Base-by-base conservation (phyloP, 1,140 invertebrate species). In the Harpegnathos saltator region DNA sequence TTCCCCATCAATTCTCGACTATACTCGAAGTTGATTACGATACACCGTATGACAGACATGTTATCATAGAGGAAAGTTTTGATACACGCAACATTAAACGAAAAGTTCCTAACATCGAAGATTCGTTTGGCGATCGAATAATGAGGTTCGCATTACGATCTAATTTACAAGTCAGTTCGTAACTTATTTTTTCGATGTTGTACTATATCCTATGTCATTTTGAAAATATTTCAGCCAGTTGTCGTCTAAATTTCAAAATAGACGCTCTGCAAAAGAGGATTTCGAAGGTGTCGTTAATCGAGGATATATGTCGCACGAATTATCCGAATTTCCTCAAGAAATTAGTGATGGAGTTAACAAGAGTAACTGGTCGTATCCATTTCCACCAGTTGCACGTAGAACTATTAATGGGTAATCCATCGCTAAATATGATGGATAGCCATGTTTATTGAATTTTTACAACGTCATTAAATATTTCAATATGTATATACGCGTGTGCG, bases 21-120 rank as follows among this genome's bases (percentile, higher is more conserved):
- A 97, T 98, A 69, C 93, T 99, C 56, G 98, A 99, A 92, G 97
- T 99, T 17, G 98, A 99, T 93, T 98, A 98, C 91, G 98, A 98
- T 90, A 99, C 98, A 0, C 98, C 98, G 0, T 98, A 98, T 86
- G 98, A 98, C 92, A 95, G 98, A 48, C 98, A 98, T 91, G 97
- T 98, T 22, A 98, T 98, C 24, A 97, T 98, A 63, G 97, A 98
- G 88, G 98, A 98, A 91, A 98, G 97, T 87, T 96, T 97, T 88
- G 97, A 97, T 86, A 97, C 96, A n/a, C 95, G 96, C 48, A 95
- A 92, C 94, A 95, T 94, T 89, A 95, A 91, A 93, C 95, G 92
- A 95, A 96, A 93, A 94, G 95, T 90, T 94, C 94, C 82, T 94
- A 95, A 87, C 95, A 95, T 89, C 0, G 92, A 93, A 26, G 92